phyloP scores from a whole-genome alignment of 1,140 invertebrate genomes.

The Portunus trituberculatus region DNA sequence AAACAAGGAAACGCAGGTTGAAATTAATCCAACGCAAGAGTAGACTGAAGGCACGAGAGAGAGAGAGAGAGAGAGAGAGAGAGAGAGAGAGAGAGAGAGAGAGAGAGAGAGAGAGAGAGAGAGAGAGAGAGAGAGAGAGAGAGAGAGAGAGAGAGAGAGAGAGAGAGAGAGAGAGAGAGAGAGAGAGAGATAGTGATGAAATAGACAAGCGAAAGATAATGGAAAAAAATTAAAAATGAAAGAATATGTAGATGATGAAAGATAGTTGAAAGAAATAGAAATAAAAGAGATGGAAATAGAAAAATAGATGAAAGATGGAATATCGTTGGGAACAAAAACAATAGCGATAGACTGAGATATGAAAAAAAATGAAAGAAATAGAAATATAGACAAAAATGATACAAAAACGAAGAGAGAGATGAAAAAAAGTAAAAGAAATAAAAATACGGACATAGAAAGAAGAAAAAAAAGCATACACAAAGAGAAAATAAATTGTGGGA shows the following conservation, averaged over 20 bases:
- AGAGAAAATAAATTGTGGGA: not conserved
- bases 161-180: not conserved
- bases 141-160: not conserved
- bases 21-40: not conserved
- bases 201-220: not conserved
- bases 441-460: not conserved
- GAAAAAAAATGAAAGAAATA: not conserved
- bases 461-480: not conserved
- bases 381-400: not conserved
- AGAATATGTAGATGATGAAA: not conserved
- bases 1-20: no score
- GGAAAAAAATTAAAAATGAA: not conserved
- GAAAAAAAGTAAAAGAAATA: not conserved
- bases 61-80: not conserved
- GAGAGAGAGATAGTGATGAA: not conserved
- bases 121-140: not conserved
- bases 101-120: not conserved
- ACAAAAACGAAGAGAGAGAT: no score
- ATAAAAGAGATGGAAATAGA: not conserved
- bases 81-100: not conserved
- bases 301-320: not conserved
- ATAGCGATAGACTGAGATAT: no score
- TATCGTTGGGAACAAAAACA: not conserved
- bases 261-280: not conserved
- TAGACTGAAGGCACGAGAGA: not conserved